Percentiles rank a stretch among this genome's conserved stretches.
Conservation (phyloP, 2,888 invertebrate species). For the Cryptocheilus praepositus region DNA sequence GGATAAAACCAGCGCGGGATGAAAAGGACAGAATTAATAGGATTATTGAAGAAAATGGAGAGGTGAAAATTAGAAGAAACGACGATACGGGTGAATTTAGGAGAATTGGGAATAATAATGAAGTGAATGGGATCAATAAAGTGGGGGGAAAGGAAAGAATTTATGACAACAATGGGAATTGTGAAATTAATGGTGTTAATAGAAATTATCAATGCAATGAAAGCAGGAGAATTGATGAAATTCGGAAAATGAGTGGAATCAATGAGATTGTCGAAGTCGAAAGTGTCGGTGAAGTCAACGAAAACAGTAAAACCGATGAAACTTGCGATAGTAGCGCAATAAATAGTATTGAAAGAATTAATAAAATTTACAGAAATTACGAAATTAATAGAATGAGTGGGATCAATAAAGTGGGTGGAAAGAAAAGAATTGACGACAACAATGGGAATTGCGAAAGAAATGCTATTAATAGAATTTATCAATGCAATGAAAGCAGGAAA, state of each 20-base stretch:
- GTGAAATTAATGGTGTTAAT: neutral
- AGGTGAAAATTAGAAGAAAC: too few species aligned
- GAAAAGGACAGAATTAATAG: conserved; percentile 15
- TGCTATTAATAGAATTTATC: too few species aligned
- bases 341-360: too few species aligned
- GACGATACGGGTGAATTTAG: too few species aligned
- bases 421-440: too few species aligned
- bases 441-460: neutral
- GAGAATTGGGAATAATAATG: too few species aligned
- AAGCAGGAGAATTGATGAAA: neutral
- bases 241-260: neutral
- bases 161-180: neutral
- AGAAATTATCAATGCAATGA: neutral
- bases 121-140: neutral
- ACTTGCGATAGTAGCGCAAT: too few species aligned
- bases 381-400: neutral
- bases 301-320: too few species aligned
- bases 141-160: too few species aligned
- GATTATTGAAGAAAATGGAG: too few species aligned
- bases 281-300: neutral
- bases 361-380: too few species aligned
- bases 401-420: neutral
- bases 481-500: neutral
- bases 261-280: neutral
- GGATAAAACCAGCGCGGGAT: conserved; percentile 35